These are phyloP conservation scores for Liasis olivaceus DNA, from an alignment of 2,797 vertebrate species.

Conservation along the genomic window DNA sequence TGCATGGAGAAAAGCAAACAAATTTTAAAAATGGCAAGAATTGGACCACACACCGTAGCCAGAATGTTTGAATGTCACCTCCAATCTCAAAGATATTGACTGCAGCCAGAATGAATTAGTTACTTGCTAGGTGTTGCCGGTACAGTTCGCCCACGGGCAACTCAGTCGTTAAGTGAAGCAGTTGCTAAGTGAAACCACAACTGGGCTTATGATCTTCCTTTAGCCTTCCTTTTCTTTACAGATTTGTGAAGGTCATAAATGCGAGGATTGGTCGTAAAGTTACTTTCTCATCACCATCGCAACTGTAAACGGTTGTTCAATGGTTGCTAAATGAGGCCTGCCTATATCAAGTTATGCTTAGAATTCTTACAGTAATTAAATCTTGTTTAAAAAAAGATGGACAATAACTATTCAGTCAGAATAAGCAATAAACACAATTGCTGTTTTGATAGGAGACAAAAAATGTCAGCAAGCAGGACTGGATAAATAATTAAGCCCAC, in stretches of 20 bases:
- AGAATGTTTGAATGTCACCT: neutral
- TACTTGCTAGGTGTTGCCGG: neutral
- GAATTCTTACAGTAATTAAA: neutral
- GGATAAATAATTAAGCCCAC: neutral
- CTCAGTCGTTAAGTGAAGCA: no score
- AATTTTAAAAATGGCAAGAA: neutral
- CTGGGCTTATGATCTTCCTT: no score
- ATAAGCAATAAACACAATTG: neutral
- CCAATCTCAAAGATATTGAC: neutral
- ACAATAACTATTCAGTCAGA: neutral
- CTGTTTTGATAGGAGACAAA: neutral
- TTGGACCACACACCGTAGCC: neutral
- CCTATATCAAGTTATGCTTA: neutral
- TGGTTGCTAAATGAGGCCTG: no score
- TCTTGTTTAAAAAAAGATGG: neutral
- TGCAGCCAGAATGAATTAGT: neutral
- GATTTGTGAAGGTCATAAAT: no score
- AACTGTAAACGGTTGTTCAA: no score
- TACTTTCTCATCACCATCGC: no score
- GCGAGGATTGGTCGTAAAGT: no score
- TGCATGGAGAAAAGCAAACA: neutral
- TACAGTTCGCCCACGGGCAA: no score
- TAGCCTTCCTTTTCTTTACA: no score
- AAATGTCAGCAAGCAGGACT: neutral
- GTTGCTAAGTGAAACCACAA: no score